A percentile compares a stretch with the other conserved stretches of the same genome.
Evolutionary conservation across 1,140 invertebrate genomes (phyloP).

Genomic region (Gryon sp.): DNA sequence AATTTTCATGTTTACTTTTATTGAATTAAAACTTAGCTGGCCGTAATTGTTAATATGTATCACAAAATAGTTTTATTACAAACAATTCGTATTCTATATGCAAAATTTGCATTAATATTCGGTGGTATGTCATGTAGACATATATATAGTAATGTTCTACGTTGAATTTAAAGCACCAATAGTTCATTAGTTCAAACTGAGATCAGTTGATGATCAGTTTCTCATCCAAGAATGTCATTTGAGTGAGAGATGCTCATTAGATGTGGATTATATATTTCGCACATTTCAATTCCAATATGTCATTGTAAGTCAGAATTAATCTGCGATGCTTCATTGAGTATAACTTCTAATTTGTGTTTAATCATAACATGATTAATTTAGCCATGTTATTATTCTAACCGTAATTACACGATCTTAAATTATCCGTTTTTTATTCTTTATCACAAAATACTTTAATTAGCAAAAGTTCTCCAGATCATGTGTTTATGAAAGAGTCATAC

Average conservation of each 20-base stretch:
- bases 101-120: too few species aligned
- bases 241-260: conserved; percentile 17
- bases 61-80: conserved; percentile 1
- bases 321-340: not conserved
- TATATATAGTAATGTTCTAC: not conserved
- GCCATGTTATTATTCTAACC: too few species aligned
- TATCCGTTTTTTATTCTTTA: too few species aligned
- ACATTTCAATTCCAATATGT: conserved; percentile 3
- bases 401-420: too few species aligned
- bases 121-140: not conserved
- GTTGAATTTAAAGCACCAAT: not conserved
- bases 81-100: too few species aligned
- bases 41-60: conserved; percentile 4
- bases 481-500: too few species aligned
- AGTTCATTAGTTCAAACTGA: not conserved
- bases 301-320: conserved; percentile 8
- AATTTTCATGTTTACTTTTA: conserved; percentile 14
- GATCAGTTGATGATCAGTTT: conserved; percentile 21
- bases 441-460: too few species aligned
- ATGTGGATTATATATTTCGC: not conserved
- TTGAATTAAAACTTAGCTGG: conserved; percentile 27
- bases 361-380: too few species aligned
- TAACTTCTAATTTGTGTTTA: conserved; percentile 1
- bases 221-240: conserved; percentile 13
- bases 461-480: too few species aligned